Evolutionary conservation across 1,140 invertebrate species (phyloP), one percentile per base, ranked within the genome.

Genomic region (Maconellicoccus hirsutus): DNA sequence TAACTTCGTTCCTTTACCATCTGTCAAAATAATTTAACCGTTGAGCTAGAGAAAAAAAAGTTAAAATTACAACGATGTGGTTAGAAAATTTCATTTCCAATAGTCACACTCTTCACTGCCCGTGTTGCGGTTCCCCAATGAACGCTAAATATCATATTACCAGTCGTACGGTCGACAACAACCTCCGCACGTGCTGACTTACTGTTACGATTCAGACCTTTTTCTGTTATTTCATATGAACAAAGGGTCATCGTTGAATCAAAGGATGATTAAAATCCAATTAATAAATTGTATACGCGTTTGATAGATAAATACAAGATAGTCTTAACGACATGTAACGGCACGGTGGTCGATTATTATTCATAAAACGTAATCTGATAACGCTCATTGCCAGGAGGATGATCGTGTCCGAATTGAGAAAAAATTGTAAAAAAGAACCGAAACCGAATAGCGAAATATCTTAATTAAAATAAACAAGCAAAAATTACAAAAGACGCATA

Each of bases 111-210:
- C 42, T 8, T 14, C 42, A 16, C 2, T 19, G 42, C 42, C n/a
- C 42, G 42, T 52, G 42, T 52, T 52, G 42, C 42, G 42, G 42
- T 52, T 52, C 42, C 42, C 42, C 42, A 52, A 52, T 19, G 12
- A 52, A 52, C 42, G n/a, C n/a, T 52, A 52, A 52, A 52, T 52
- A 52, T 52, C 42, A 3, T 3, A 52, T 52, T 52, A 52, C 42
- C 6, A 38, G 14, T 14, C 6, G 33, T 38, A 38, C 33, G n/a
- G 16, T 52, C 42, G 42, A 19, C 42, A 52, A 52, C 42, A 52
- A 52, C 42, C 42, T 52, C 42, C 42, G 42, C 42, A 52, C 42
- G 42, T 52, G 42, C 42, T 52, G n/a, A 52, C 42, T 52, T 52
- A 52, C 42, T 52, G n/a, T 52, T 14, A 14, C 14, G 33, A 7